phyloP scores from a whole-genome alignment of 2,888 invertebrate species.

The Drosophila niveifrons region DNA sequence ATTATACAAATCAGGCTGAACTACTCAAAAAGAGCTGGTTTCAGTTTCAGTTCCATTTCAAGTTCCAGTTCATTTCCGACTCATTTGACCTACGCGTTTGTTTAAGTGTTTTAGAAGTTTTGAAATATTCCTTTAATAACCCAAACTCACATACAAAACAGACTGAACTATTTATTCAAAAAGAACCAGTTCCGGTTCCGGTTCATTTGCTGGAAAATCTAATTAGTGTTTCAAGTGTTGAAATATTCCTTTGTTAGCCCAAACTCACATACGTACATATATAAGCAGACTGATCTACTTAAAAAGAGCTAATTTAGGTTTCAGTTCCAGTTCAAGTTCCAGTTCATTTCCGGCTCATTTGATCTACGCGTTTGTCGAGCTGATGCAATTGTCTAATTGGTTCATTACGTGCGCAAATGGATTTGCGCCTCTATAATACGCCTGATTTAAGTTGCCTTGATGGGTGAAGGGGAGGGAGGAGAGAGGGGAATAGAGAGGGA shows the following conservation, averaged over 20 bases:
- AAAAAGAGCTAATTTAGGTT: too few relatives aligned
- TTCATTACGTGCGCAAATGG: conserved; percentile 83
- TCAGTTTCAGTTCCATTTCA: too few relatives aligned
- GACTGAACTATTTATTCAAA: too few relatives aligned
- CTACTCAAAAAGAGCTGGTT: too few relatives aligned
- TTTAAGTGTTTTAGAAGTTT: conserved; percentile 83
- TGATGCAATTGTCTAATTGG: conserved; percentile 78
- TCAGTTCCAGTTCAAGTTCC: conserved; percentile 21
- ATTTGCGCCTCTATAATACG: conserved; percentile 79
- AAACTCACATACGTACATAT: too few relatives aligned
- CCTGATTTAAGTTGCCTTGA: conserved; percentile 60
- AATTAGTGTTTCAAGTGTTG: conserved; percentile 83
- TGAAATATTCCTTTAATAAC: conserved; percentile 61
- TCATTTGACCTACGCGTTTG: conserved; percentile 38
- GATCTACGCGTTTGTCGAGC: conserved; percentile 40
- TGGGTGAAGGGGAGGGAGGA: not conserved
- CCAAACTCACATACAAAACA: too few relatives aligned
- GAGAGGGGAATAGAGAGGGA: not conserved
- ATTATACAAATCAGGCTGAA: too few relatives aligned
- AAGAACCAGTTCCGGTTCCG: not conserved
- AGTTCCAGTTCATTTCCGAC: conserved; percentile 46
- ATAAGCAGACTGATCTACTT: too few relatives aligned
- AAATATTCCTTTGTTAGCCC: conserved; percentile 57
- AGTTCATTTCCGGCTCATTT: conserved; percentile 49
- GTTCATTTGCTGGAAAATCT: conserved; percentile 57